phyloP scores from a whole-genome alignment of 2,113 vertebrate species.

The Lagopus leucura region DNA sequence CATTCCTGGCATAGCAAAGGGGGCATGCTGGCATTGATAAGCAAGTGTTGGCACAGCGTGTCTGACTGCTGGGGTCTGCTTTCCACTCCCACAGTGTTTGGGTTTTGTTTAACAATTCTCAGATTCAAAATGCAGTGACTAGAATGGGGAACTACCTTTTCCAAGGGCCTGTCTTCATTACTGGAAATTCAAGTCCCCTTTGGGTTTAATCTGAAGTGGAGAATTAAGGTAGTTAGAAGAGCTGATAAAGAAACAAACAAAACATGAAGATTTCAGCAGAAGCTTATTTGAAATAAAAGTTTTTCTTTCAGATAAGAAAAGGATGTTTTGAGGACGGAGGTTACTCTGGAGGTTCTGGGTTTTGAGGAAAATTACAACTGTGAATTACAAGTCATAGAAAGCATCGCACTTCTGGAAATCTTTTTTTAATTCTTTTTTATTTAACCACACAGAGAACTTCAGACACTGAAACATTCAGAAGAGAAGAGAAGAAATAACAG shows the following conservation, averaged over 20 bases:
- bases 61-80: neutral
- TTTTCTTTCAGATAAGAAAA: constrained; percentile 16
- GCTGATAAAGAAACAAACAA: neutral
- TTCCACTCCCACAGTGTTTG: neutral
- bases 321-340: neutral
- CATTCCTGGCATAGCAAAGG: constrained; percentile 26
- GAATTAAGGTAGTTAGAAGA: constrained; percentile 30
- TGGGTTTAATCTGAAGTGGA: constrained; percentile 6
- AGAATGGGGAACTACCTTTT: neutral
- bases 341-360: neutral
- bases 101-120: neutral
- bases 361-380: neutral
- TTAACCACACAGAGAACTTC: neutral
- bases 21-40: constrained; percentile 4
- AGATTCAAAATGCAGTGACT: neutral
- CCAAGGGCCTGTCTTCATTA: neutral
- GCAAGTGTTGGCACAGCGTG: neutral
- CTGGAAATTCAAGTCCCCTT: neutral
- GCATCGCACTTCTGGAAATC: neutral
- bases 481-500: neutral
- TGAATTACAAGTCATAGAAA: neutral
- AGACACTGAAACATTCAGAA: neutral
- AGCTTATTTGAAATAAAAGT: neutral
- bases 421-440: neutral
- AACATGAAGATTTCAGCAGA: constrained; percentile 3